A percentile compares a stretch with the other conserved stretches of the same genome.
phyloP scores from a whole-genome alignment of 2,797 vertebrate genomes.

The Tadarida brasiliensis region DNA sequence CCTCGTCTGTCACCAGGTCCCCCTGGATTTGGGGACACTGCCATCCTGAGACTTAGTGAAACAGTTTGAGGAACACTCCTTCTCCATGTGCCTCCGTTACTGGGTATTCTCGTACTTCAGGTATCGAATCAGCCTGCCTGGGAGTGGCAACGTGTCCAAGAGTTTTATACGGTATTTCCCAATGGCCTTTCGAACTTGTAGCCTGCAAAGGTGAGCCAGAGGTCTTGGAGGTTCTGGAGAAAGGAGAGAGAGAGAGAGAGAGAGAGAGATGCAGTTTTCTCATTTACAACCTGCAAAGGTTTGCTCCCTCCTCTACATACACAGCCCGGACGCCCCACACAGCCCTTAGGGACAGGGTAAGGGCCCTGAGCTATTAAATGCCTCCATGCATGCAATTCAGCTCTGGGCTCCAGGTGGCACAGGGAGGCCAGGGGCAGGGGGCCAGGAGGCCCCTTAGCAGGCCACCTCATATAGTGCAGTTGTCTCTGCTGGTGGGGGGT shows the following conservation, averaged over 20 bases:
- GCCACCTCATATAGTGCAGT: neutral
- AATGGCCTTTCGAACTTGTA: conserved; percentile 92
- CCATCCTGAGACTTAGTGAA: neutral
- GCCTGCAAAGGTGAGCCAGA: conserved; percentile 94
- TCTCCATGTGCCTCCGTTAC: conserved; percentile 27
- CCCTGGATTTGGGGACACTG: neutral
- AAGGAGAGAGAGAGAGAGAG: conserved; percentile 42
- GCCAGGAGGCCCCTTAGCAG: neutral
- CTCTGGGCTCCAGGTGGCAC: neutral
- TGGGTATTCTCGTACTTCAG: conserved; percentile 87
- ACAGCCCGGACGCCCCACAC: neutral
- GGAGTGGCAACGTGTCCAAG: conserved; percentile 92
- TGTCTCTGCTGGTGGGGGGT: neutral
- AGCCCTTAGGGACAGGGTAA: neutral
- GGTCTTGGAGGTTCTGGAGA: conserved; percentile 92
- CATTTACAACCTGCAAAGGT: fast-evolving
- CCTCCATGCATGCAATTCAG: neutral
- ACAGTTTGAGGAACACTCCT: neutral
- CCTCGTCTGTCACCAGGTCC: neutral
- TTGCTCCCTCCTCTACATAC: neutral
- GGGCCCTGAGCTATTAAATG: neutral
- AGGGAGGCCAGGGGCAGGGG: neutral
- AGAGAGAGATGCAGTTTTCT: neutral
- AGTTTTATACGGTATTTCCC: conserved; percentile 91
- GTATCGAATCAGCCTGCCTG: conserved; percentile 92